Conservation (phyloP, 2,113 vertebrate genomes). For the Pomatorhinus ruficollis region DNA sequence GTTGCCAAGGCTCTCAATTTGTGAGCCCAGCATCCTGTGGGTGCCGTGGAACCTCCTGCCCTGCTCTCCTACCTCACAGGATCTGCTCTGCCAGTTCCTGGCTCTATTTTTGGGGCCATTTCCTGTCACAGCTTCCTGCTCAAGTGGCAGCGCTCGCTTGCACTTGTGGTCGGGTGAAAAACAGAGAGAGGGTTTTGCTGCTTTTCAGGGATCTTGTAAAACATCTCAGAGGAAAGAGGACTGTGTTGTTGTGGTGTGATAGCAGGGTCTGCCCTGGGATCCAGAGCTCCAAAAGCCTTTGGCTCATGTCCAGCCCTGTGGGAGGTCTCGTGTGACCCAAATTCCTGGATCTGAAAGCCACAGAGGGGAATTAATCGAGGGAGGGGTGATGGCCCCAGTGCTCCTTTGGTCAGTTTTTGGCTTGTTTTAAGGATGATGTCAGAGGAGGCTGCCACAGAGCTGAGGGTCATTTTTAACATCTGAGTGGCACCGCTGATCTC, state of each 20-base stretch:
- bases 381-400: fast-evolving
- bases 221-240: fast-evolving
- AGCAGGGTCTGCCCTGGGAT: neutral
- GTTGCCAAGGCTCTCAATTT: neutral
- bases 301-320: fast-evolving
- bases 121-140: constrained; percentile 24
- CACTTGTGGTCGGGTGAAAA: fast-evolving
- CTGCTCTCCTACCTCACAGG: neutral
- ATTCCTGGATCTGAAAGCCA: neutral
- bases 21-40: neutral
- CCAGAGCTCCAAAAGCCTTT: neutral
- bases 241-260: fast-evolving
- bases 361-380: fast-evolving
- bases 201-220: neutral
- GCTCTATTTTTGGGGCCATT: neutral
- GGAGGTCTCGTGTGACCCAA: neutral
- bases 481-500: neutral
- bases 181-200: fast-evolving
- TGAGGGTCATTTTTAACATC: neutral
- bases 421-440: neutral
- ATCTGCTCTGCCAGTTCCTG: constrained; percentile 47
- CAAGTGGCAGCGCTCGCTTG: neutral
- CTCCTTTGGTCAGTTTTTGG: neutral
- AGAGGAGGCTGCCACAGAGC: neutral
- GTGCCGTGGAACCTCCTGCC: neutral